phyloP scores from a whole-genome alignment of 2,888 invertebrate species.

The Loripinus fragilis region DNA sequence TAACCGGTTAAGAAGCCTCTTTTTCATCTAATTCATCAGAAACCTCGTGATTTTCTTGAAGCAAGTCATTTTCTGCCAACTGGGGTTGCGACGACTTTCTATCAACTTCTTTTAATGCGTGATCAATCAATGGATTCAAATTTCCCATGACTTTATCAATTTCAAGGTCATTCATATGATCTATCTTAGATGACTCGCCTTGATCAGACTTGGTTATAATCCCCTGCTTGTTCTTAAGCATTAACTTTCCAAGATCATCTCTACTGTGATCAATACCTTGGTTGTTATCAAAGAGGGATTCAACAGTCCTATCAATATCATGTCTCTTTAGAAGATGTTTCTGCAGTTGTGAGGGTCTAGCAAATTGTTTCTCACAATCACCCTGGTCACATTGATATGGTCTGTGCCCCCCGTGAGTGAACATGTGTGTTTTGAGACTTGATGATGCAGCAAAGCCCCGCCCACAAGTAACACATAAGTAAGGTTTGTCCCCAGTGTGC shows the following conservation, averaged over 20 bases:
- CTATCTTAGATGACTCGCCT: background rate
- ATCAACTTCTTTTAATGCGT: background rate
- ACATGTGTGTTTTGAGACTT: slow-evolving; percentile 8
- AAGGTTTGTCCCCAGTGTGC: slow-evolving; percentile 6
- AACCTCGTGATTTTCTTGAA: background rate
- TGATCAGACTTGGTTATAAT: background rate
- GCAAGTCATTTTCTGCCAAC: background rate
- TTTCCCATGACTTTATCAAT: background rate
- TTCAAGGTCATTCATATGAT: background rate
- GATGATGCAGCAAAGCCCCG: slow-evolving; percentile 9
- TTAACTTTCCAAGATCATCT: background rate
- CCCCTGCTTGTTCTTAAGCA: background rate
- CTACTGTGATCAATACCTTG: background rate
- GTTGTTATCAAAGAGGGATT: background rate
- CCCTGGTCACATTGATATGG: slow-evolving; percentile 6
- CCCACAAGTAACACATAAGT: background rate
- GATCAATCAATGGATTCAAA: background rate
- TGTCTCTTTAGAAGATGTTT: background rate
- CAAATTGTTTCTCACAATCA: slow-evolving; percentile 8
- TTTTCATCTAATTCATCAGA: no score
- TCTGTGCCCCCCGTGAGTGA: background rate
- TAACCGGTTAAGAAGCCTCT: no score
- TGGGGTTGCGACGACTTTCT: background rate
- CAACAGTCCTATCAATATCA: background rate
- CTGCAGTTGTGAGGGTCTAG: slow-evolving; percentile 1